Conservation (phyloP, 2,888 invertebrate species). For the Stegophylla sp. region DNA sequence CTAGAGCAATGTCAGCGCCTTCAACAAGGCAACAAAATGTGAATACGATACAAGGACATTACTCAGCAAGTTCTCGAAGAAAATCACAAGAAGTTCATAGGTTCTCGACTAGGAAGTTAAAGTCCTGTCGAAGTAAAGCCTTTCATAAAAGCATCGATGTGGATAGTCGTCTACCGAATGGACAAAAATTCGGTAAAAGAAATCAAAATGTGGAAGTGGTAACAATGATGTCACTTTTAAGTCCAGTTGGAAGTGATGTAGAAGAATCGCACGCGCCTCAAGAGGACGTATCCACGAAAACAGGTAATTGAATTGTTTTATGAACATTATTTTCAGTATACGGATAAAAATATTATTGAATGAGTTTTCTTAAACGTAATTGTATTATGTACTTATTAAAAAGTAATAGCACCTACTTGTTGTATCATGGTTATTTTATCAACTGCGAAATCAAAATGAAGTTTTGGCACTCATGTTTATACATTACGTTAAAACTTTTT, state of each 20-base stretch:
- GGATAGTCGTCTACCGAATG: conserved; percentile 2
- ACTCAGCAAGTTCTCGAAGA: neutral
- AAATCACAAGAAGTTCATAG: conserved; percentile 44
- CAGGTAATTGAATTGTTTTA: conserved; percentile 29
- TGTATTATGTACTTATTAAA: too few relatives aligned
- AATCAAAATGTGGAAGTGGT: conserved; percentile 56
- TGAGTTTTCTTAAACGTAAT: too few relatives aligned
- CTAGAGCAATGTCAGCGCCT: conserved; percentile 50
- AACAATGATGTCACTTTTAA: conserved; percentile 59
- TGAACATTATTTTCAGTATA: too few relatives aligned
- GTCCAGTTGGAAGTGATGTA: conserved; percentile 53
- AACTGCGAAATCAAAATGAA: conserved; percentile 27
- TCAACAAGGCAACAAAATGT: conserved; percentile 30
- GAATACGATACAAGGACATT: neutral
- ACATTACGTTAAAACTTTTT: conserved; percentile 39
- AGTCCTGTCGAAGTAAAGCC: conserved; percentile 59
- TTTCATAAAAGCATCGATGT: conserved; percentile 60
- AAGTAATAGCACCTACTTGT: conserved; percentile 17
- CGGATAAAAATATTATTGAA: too few relatives aligned
- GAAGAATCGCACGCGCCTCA: conserved; percentile 25
- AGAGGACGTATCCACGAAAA: conserved; percentile 33
- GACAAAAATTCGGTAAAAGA: conserved; percentile 27
- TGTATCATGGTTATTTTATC: conserved; percentile 18
- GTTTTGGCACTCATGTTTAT: conserved; percentile 23
- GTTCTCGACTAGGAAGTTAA: conserved; percentile 49